Conservation (phyloP, 1,140 invertebrate genomes). For the Ips typographus region DNA sequence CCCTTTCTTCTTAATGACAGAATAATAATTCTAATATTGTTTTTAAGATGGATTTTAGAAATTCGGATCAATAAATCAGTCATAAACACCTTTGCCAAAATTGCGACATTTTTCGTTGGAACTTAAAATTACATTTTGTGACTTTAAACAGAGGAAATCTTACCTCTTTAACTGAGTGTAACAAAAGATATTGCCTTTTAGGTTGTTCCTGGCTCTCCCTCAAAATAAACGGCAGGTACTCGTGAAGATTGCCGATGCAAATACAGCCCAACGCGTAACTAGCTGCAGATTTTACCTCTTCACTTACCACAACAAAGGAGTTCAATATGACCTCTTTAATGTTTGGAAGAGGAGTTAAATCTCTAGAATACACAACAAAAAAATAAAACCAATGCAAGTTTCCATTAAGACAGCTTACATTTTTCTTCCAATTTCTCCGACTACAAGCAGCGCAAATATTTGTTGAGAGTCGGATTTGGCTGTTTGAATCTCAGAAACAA, state of each 20-base stretch:
- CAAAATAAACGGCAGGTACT: constrained; percentile 93
- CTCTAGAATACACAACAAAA: constrained; percentile 59
- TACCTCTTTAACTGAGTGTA: constrained; percentile 97
- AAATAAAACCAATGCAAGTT: constrained; percentile 1
- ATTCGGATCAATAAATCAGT: too few relatives aligned
- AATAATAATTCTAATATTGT: too few relatives aligned
- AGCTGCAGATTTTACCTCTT: constrained; percentile 93
- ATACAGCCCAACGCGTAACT: constrained; percentile 95
- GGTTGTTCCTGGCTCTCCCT: constrained; percentile 92
- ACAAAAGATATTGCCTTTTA: constrained; percentile 90
- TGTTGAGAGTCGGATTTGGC: constrained; percentile 77
- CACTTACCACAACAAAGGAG: constrained; percentile 76
- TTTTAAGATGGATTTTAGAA: too few relatives aligned
- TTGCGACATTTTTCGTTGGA: too few relatives aligned
- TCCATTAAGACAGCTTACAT: constrained; percentile 61
- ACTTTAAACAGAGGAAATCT: constrained; percentile 24
- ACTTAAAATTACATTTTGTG: not conserved
- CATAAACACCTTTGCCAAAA: too few relatives aligned
- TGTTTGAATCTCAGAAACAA: constrained; percentile 80
- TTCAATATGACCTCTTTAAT: constrained; percentile 74
- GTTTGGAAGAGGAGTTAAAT: constrained; percentile 76
- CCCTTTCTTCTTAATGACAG: too few relatives aligned
- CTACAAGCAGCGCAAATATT: constrained; percentile 88
- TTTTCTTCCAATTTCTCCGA: constrained; percentile 95
- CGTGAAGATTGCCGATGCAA: constrained; percentile 90